Evolutionary conservation across 2,888 invertebrate genomes (phyloP).

Genomic region (Nemotelus pantherinus): DNA sequence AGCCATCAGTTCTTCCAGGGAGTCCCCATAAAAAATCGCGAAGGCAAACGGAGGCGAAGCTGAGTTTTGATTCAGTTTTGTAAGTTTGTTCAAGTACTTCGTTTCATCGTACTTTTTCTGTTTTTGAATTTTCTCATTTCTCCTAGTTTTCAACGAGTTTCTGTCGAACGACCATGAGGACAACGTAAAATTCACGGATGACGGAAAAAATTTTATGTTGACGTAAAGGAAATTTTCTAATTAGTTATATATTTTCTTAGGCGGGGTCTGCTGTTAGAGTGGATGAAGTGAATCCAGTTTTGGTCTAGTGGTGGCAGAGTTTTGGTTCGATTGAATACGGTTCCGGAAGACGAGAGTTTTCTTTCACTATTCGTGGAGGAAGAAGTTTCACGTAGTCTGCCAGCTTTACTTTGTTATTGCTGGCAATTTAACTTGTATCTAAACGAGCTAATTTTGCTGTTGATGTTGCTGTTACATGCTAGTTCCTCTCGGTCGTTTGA

Average conservation of each 20-base stretch:
- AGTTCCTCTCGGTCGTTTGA: too few species aligned
- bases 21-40: too few species aligned
- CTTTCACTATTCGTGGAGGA: background rate
- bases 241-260: constrained; percentile 45
- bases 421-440: background rate
- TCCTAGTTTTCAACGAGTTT: constrained; percentile 5
- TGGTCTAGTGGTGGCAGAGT: background rate
- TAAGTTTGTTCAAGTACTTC: constrained; percentile 38
- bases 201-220: constrained; percentile 38
- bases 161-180: constrained; percentile 14
- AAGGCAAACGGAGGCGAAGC: background rate
- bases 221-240: constrained; percentile 48
- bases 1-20: too few species aligned
- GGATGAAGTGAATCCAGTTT: background rate
- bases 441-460: too few species aligned
- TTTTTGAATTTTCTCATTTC: background rate
- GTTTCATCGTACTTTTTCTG: constrained; percentile 11
- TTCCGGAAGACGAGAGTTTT: background rate
- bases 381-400: too few species aligned
- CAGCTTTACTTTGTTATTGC: background rate
- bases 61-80: constrained; percentile 32
- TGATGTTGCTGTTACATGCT: too few species aligned
- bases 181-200: constrained; percentile 26
- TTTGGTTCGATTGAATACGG: background rate
- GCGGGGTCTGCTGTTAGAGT: constrained; percentile 17